Base-by-base conservation (phyloP, 2,113 vertebrate genomes). In the Nothoprocta pentlandii region DNA sequence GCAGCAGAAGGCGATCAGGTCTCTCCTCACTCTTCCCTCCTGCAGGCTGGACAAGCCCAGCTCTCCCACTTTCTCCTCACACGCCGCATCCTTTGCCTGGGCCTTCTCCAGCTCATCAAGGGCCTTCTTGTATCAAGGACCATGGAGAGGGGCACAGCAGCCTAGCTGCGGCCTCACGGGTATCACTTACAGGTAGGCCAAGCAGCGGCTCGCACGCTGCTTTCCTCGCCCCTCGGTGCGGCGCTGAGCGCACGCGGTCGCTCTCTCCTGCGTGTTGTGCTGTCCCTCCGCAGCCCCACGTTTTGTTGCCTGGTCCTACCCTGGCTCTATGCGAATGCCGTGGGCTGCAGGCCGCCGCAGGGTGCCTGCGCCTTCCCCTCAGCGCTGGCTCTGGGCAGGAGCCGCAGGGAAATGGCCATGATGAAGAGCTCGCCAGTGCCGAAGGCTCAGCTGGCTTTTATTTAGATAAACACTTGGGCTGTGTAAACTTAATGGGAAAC, bases 391-490 rank as follows among this genome's bases (percentile, higher is more conserved):
- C 80, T 8, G 6, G 46, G 26, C 14, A 0, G 10, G 23, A 49
- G 46, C 28, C n/a, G 66, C 51, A 75, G 56, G 53, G 80, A 75
- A 87, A 66, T 54, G 25, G 25, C 21, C 1, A 0, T 74, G 46
- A 59, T 30, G 69, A 77, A 28, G 86, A 91, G 71, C 80, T 79
- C 54, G 47, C 71, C 70, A 28, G 80, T 80, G 36, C 2, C 32
- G 62, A 85, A 49, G 39, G 93, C 74, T 89, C 85, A 82, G 69
- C 63, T 23, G 14, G 63, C 74, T 90, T 92, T 92, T 68, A 59
- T 93, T 91, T 90, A 30, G 26, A 13, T 69, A 68, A 88, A 41
- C 30, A 90, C 92, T 90, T 87, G 41, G 70, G 68, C 86, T 5
- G 0, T 16, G 3, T 73, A 67, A 78, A 82, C 5, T 5, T 63